Evolutionary conservation across 2,888 invertebrate genomes (phyloP).

Genomic region (Metopia argyrocephala): DNA sequence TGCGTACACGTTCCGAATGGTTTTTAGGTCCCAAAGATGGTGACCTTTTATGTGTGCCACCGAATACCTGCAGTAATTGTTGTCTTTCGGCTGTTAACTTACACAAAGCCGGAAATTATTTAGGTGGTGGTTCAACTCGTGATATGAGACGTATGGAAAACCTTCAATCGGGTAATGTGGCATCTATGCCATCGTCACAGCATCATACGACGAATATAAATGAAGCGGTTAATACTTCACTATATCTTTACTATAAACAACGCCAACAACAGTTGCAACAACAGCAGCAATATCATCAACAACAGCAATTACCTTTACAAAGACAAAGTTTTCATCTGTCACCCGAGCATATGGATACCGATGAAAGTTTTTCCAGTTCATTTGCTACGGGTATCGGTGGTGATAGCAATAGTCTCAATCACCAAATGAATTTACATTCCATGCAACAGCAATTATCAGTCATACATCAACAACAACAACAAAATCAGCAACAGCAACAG

Average conservation of each 20-base stretch:
- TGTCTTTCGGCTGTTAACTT: constrained; percentile 67
- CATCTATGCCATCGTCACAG: neutral
- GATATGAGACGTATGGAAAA: constrained; percentile 67
- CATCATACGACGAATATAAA: constrained; percentile 22
- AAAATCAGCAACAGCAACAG: constrained; percentile 65
- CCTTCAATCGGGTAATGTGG: constrained; percentile 26
- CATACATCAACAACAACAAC: constrained; percentile 52
- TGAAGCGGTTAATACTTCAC: constrained; percentile 61
- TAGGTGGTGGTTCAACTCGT: constrained; percentile 73
- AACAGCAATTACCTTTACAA: constrained; percentile 48
- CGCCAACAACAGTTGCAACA: constrained; percentile 68
- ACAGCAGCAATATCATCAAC: constrained; percentile 67
- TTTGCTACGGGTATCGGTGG: constrained; percentile 23
- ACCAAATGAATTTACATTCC: constrained; percentile 56
- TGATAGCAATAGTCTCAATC: constrained; percentile 26
- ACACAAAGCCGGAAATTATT: constrained; percentile 65
- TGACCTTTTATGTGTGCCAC: constrained; percentile 72
- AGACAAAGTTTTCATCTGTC: constrained; percentile 59
- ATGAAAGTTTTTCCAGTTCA: constrained; percentile 67
- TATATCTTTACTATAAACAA: constrained; percentile 71
- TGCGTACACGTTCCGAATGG: constrained; percentile 98
- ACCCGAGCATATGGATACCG: constrained; percentile 73
- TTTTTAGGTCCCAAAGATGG: constrained; percentile 82
- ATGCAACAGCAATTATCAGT: constrained; percentile 52
- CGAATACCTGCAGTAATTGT: constrained; percentile 75